Evolutionary conservation across 2,888 invertebrate species (phyloP).

Genomic region (Acheta domesticus): DNA sequence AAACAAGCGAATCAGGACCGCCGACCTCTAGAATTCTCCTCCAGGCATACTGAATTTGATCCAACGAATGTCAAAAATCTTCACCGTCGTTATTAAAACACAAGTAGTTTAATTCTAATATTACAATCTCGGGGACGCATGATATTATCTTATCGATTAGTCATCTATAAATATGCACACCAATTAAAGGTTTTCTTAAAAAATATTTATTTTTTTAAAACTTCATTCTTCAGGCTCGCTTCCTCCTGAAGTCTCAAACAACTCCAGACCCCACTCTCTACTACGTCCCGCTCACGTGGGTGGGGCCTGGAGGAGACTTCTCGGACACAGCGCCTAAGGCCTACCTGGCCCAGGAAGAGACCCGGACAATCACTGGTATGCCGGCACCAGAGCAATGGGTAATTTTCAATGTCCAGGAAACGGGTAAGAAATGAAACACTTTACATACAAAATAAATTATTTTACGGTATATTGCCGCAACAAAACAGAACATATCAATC

Average conservation of each 20-base stretch:
- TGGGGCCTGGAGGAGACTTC: not conserved
- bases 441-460: not conserved
- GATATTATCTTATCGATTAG: no score
- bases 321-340: not conserved
- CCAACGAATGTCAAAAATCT: no score
- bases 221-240: not conserved
- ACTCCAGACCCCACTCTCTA: not conserved
- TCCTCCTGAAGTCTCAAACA: not conserved
- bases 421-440: not conserved
- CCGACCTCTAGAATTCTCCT: no score
- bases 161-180: not conserved
- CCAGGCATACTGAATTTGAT: no score
- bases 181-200: not conserved
- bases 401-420: not conserved
- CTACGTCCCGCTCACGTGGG: not conserved
- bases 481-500: no score
- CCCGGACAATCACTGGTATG: no score
- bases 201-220: not conserved
- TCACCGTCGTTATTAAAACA: no score
- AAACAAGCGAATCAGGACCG: no score
- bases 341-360: not conserved
- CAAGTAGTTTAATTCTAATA: no score
- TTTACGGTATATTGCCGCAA: no score
- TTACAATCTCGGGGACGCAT: no score
- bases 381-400: not conserved